phyloP scores from a whole-genome alignment of 2,888 invertebrate species.

The Coelogynopora nodosa region DNA sequence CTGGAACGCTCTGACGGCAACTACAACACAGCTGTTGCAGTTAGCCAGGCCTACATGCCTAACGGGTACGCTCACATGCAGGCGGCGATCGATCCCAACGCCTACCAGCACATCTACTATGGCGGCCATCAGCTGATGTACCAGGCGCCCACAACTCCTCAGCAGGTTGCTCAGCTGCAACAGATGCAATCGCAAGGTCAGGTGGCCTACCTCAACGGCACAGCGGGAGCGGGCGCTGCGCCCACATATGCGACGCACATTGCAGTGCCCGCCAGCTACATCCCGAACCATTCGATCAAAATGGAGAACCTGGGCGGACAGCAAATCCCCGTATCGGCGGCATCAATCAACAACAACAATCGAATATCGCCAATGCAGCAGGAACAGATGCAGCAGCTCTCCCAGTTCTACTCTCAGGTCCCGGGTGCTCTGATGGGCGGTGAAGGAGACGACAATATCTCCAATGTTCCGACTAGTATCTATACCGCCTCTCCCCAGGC shows the following conservation, averaged over 20 bases:
- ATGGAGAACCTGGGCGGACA: background rate
- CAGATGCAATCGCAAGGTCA: conserved; percentile 8
- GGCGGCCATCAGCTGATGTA: background rate
- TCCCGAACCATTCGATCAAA: background rate
- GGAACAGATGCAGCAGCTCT: background rate
- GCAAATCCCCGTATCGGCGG: background rate
- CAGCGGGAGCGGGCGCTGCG: background rate
- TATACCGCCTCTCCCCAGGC: background rate
- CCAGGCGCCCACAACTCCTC: background rate
- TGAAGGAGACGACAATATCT: background rate
- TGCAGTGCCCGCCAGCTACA: background rate
- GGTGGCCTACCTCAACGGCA: background rate
- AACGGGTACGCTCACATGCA: background rate
- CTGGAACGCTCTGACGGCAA: background rate
- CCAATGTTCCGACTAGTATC: background rate
- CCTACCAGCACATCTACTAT: background rate
- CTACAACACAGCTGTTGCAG: background rate
- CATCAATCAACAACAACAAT: background rate
- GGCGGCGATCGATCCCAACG: background rate
- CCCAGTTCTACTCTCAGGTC: conserved; percentile 4
- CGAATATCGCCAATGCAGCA: conserved; percentile 18
- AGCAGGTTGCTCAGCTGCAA: background rate
- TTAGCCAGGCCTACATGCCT: background rate
- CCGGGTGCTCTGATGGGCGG: background rate
- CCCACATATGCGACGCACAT: background rate